These are phyloP conservation scores for Malachius bipustulatus DNA, from an alignment of 2,888 invertebrate genomes.

Conservation along the genomic window DNA sequence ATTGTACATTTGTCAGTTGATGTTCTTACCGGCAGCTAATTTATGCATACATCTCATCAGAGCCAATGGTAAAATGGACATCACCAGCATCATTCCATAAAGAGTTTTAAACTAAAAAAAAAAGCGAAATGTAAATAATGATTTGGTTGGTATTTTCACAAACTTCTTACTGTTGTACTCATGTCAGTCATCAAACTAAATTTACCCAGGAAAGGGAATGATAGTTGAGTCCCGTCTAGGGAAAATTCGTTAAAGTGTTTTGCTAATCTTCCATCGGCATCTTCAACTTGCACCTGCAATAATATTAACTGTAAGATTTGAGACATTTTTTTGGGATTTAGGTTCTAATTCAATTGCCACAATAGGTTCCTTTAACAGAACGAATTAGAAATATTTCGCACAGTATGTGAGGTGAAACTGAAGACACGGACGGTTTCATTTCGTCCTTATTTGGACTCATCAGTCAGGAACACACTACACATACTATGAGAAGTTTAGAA, in stretches of 20 bases:
- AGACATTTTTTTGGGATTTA: no score
- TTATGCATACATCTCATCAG: constrained; percentile 48
- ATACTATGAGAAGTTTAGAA: no score
- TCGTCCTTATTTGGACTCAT: no score
- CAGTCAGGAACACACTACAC: no score
- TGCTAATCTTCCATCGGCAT: constrained; percentile 45
- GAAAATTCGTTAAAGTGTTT: constrained; percentile 60
- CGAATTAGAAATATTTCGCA: no score
- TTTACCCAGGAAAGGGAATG: constrained; percentile 56
- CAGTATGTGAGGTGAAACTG: no score
- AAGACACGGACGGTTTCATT: no score
- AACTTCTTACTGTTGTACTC: constrained; percentile 53
- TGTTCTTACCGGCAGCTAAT: constrained; percentile 41
- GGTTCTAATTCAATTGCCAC: no score
- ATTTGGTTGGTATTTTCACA: no score
- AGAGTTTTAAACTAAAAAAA: constrained; percentile 53
- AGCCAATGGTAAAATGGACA: constrained; percentile 54
- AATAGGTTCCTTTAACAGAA: no score
- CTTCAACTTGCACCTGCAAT: constrained; percentile 46
- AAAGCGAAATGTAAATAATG: constrained; percentile 4
- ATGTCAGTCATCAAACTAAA: constrained; percentile 68
- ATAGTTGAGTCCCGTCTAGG: constrained; percentile 55
- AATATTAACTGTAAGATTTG: no score
- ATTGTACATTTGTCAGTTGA: not conserved
- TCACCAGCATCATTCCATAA: constrained; percentile 49